Conservation (phyloP, 2,888 invertebrate species). For the Brenthis ino region DNA sequence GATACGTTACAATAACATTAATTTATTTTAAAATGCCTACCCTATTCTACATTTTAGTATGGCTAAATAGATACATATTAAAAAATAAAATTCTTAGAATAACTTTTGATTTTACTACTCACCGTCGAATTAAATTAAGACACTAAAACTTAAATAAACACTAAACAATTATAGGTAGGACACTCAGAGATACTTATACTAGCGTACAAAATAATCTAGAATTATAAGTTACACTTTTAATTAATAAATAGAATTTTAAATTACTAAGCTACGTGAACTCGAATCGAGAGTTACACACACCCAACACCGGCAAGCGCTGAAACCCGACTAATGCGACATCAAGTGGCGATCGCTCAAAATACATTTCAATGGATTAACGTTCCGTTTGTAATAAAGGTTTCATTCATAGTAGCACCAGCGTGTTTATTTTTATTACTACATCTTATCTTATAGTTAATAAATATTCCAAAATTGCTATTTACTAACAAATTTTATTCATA, state of each 20-base stretch:
- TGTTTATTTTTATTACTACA: conserved; percentile 11
- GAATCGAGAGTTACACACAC: conserved; percentile 66
- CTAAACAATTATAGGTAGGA: conserved; percentile 52
- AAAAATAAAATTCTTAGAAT: conserved; percentile 9
- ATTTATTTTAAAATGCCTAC: neutral
- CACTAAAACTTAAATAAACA: conserved; percentile 51
- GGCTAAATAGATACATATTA: neutral
- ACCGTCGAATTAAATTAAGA: conserved; percentile 61
- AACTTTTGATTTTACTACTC: conserved; percentile 48
- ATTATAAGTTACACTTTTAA: conserved; percentile 37
- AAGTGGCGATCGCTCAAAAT: conserved; percentile 59
- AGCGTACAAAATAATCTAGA: conserved; percentile 33
- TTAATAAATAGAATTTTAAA: conserved; percentile 47
- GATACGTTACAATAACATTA: neutral
- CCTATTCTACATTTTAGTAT: neutral
- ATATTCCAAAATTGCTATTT: no score
- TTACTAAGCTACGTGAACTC: conserved; percentile 67
- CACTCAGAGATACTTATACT: conserved; percentile 51
- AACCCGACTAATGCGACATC: conserved; percentile 75
- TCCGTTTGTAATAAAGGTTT: conserved; percentile 28
- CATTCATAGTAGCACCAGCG: conserved; percentile 24
- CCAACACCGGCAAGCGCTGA: conserved; percentile 71
- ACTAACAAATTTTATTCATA: no score
- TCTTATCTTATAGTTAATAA: neutral
- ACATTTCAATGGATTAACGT: conserved; percentile 44